Base-by-base conservation (phyloP, 2,113 vertebrate genomes). In the Aleadryas rufinucha region DNA sequence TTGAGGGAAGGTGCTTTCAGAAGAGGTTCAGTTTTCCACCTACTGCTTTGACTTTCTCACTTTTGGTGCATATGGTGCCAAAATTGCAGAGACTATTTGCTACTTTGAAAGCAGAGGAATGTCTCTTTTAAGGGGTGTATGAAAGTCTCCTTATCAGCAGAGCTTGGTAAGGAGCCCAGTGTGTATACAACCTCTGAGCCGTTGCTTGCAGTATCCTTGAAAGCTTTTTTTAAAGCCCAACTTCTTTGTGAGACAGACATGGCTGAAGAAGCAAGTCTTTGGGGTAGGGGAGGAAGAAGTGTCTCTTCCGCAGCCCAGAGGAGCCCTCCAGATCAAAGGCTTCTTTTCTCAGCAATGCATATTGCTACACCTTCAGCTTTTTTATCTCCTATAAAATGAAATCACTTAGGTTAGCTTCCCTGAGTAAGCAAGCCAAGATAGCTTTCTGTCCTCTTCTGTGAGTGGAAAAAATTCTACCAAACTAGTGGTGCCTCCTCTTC, bases 191-290 rank as follows among this genome's bases (percentile, higher is more conserved):
- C 13, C 3, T 5, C 53, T 33, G 30, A 93, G 35, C 22, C 10
- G 7, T 35, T 93, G 28, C 31, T 54, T 71, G 15, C 22, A 63
- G 30, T 68, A 56, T 68, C 50, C 10, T 82, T 2, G 0, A 39
- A 59, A 93, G 9, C 9, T 13, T 30, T 50, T 92, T 61, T 49
- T 50, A 52, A 87, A 70, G 52, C 19, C 11, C 35, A 41, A 63
- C 23, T 44, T 37, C 35, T 66, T 63, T 49, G 33, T 0, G 0
- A 77, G 42, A 52, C 31, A 50, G 26, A 11, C 5, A 10, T 13
- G 11, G 14, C 31, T 59, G n/a, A 16, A 66, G 52, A 50, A 74
- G 23, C 12, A 61, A 69, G 26, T 15, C n/a, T 59, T 63, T 27
- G 26, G n/a, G 50, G 9, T 45, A 37, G n/a, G 8, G 30, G 77